Evolutionary conservation across 23 tunicate genomes (phyloP), one percentile per base, ranked within the genome.

Genomic region (Trididemnum clinides): DNA sequence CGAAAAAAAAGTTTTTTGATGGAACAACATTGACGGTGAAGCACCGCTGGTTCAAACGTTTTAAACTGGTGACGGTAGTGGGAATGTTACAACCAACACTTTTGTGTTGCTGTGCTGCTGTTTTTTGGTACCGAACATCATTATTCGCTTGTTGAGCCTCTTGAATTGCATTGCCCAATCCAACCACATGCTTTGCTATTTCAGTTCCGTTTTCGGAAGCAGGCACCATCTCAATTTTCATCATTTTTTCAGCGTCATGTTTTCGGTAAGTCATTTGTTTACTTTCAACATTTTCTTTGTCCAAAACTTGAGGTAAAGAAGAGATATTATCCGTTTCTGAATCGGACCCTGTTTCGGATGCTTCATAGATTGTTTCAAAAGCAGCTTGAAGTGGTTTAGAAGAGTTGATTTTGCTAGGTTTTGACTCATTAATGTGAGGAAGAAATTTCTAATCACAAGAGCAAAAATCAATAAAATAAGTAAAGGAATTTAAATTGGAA

Each of bases 331-430:
- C 83, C 25, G 7, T 33, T 15, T 82, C 87, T 0, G 77, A 63
- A 5, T 37, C 78, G 50, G 23, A 66, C 12, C 25, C 64, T 2
- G 65, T 64, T 50, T 89, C 88, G 0, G 85, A 64, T 1, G 81
- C 70, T 84, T 89, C 93, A 1, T 50, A 64, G 32, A 89, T 84
- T 1, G 93, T 77, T 77, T 89, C 93, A 51, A 89, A 89, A 10
- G 66, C n/a, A n/a, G n/a, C n/a, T n/a, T n/a, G n/a, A n/a, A n/a
- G n/a, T n/a, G n/a, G n/a, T n/a, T n/a, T n/a, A n/a, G n/a, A n/a
- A n/a, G n/a, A n/a, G n/a, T n/a, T n/a, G n/a, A n/a, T n/a, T n/a
- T n/a, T n/a, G n/a, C n/a, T n/a, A n/a, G n/a, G n/a, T n/a, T n/a
- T n/a, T n/a, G n/a, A n/a, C n/a, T n/a, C n/a, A n/a, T n/a, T n/a